Evolutionary conservation across 1,140 invertebrate species (phyloP).

Genomic region (Drosophila grimshawi): DNA sequence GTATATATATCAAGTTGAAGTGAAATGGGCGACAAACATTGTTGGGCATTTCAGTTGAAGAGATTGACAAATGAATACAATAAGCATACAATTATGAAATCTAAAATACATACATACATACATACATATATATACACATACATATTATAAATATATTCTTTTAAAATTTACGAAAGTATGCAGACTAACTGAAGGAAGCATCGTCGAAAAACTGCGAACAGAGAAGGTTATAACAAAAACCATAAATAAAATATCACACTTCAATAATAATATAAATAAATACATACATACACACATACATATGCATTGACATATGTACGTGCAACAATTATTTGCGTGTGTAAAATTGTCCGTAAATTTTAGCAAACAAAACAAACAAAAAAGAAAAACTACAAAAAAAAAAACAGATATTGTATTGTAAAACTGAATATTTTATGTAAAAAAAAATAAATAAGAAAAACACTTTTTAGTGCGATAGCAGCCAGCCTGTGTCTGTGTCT

Average conservation of each 20-base stretch:
- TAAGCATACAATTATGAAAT: conserved; percentile 35
- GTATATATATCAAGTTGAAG: conserved; percentile 22
- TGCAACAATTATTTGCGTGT: conserved; percentile 63
- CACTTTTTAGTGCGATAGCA: conserved; percentile 35
- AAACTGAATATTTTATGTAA: conserved; percentile 78
- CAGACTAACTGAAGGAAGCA: conserved; percentile 21
- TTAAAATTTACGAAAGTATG: conserved; percentile 75
- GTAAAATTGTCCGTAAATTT: conserved; percentile 80
- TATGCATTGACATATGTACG: conserved; percentile 42
- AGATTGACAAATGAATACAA: conserved; percentile 37
- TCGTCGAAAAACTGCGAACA: conserved; percentile 24
- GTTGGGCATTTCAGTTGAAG: conserved; percentile 21
- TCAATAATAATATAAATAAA: conserved; percentile 69
- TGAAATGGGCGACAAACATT: conserved; percentile 21
- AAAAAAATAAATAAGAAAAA: conserved; percentile 11
- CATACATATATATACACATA: conserved; percentile 27
- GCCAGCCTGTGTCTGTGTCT: conserved; percentile 11
- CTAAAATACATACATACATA: conserved; percentile 39
- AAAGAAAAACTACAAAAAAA: conserved; percentile 23
- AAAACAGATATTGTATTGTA: conserved; percentile 51
- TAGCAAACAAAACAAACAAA: conserved; percentile 61
- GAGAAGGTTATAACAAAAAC: conserved; percentile 40
- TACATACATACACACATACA: conserved; percentile 50
- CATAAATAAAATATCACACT: conserved; percentile 74
- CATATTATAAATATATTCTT: conserved; percentile 78